A percentile compares a stretch with the other conserved stretches of the same genome.
phyloP scores from a whole-genome alignment of 2,888 invertebrate species.

The Pheosia gnoma region DNA sequence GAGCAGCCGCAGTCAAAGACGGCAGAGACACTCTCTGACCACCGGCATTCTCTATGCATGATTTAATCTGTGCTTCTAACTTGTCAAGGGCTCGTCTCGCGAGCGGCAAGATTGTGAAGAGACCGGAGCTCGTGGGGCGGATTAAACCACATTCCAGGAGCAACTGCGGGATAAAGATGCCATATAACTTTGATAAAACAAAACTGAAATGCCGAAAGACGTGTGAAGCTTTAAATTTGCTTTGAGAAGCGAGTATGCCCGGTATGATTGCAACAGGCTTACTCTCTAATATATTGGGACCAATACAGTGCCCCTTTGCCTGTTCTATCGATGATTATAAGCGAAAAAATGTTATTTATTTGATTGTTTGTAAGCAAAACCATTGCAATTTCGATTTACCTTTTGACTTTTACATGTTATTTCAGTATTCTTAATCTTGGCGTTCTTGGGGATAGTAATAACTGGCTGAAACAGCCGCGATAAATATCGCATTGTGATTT shows the following conservation, averaged over 20 bases:
- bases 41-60: conserved; percentile 87
- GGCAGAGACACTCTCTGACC: conserved; percentile 93
- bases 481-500: conserved; percentile 75
- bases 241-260: too few relatives aligned
- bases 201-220: background rate
- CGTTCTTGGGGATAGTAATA: conserved; percentile 85
- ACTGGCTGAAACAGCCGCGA: conserved; percentile 89
- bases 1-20: conserved; percentile 85
- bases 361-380: background rate
- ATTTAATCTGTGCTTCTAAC: conserved; percentile 76
- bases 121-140: conserved; percentile 87
- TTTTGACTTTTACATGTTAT: conserved; percentile 89
- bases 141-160: conserved; percentile 90
- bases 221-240: too few relatives aligned
- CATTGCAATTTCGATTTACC: conserved; percentile 67
- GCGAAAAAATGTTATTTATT: too few relatives aligned
- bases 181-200: background rate
- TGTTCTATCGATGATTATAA: too few relatives aligned
- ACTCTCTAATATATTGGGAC: too few relatives aligned
- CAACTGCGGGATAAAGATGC: conserved; percentile 76
- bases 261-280: too few relatives aligned
- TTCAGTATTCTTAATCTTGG: conserved; percentile 84
- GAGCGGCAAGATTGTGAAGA: conserved; percentile 91
- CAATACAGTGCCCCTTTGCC: too few relatives aligned
- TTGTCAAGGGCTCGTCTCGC: conserved; percentile 92